Conservation (phyloP, 2,888 invertebrate genomes). For the Ischnura elegans region DNA sequence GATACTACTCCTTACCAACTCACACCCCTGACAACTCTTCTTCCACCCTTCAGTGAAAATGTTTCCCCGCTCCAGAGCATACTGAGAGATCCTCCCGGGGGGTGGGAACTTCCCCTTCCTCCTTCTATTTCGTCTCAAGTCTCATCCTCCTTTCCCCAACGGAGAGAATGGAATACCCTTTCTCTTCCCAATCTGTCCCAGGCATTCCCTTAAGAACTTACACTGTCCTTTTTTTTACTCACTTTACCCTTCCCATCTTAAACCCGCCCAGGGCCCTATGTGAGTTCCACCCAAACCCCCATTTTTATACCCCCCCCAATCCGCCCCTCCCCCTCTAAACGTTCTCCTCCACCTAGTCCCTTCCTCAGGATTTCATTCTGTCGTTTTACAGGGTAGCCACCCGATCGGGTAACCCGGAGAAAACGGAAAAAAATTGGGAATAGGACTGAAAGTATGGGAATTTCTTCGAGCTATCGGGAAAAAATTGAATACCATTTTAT, state of each 20-base stretch:
- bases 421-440: too few species aligned
- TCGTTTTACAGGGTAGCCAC: too few species aligned
- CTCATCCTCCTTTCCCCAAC: background rate
- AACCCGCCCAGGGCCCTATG: background rate
- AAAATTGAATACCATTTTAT: too few species aligned
- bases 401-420: too few species aligned
- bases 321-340: background rate
- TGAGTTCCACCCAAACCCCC: background rate
- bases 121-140: background rate
- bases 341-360: background rate
- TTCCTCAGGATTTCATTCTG: too few species aligned
- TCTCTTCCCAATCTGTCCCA: constrained; percentile 24
- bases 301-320: background rate
- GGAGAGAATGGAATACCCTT: background rate
- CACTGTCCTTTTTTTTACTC: background rate
- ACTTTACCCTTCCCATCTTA: background rate
- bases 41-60: background rate
- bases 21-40: background rate
- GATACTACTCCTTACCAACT: background rate
- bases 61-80: background rate
- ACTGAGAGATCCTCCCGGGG: background rate
- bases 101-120: background rate
- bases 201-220: constrained; percentile 28
- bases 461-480: too few species aligned
- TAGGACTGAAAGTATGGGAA: too few species aligned